A percentile compares a stretch with the other conserved stretches of the same genome.
phyloP scores from a whole-genome alignment of 2,113 vertebrate genomes.

The Cnemophilus loriae region DNA sequence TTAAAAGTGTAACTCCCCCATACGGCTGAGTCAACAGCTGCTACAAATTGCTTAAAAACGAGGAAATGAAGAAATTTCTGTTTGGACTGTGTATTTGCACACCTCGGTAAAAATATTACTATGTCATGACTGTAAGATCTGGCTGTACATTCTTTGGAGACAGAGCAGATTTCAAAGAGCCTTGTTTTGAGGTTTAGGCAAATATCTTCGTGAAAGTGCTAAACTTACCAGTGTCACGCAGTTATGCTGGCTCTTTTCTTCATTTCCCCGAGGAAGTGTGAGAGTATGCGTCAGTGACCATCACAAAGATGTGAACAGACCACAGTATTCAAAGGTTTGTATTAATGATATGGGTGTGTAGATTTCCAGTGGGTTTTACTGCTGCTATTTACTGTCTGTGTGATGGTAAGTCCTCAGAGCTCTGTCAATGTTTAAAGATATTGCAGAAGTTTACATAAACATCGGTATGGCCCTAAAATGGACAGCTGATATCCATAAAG shows the following conservation, averaged over 20 bases:
- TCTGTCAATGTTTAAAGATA: neutral
- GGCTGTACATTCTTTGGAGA: neutral
- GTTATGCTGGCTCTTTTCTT: neutral
- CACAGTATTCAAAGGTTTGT: neutral
- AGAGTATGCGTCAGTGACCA: neutral
- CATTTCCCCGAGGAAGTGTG: neutral
- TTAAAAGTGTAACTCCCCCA: neutral
- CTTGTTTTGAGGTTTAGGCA: neutral
- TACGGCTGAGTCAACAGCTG: conserved; percentile 3
- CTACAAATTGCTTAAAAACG: conserved; percentile 1
- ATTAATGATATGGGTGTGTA: neutral
- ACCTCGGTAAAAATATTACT: neutral
- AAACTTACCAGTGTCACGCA: neutral
- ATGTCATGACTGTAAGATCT: neutral
- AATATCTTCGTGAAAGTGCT: neutral
- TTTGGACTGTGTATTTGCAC: neutral
- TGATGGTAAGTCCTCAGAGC: neutral
- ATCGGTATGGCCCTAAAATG: neutral
- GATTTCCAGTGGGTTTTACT: neutral
- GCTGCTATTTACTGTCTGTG: neutral
- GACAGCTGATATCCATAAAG: neutral
- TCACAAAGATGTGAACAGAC: neutral
- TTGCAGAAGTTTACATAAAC: neutral
- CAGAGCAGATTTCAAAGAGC: neutral
- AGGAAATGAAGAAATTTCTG: conserved; percentile 1